phyloP scores from a whole-genome alignment of 1,140 invertebrate genomes.

The Medauroidea extradentata region DNA sequence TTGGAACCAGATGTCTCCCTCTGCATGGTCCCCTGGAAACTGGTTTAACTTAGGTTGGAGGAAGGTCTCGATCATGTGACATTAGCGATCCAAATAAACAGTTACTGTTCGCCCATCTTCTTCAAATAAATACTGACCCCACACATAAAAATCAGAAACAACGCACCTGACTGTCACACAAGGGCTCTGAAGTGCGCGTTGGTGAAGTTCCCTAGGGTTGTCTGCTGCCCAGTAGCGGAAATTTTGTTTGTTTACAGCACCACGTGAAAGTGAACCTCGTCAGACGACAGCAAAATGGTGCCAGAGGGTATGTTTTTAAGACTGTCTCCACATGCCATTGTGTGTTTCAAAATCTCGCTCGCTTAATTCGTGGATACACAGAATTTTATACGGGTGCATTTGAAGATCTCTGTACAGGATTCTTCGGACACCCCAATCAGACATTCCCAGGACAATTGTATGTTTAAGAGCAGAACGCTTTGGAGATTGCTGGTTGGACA shows the following conservation, averaged over 20 bases:
- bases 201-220: conserved; percentile 15
- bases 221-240: conserved; percentile 10
- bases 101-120: conserved; percentile 13
- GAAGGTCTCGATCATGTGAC: conserved; percentile 20
- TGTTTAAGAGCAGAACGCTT: conserved; percentile 2
- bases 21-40: conserved; percentile 2
- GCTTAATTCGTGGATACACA: no score
- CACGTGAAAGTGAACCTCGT: conserved; percentile 39
- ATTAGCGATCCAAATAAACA: conserved; percentile 22
- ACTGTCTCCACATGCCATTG: background rate
- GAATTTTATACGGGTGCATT: no score
- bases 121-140: conserved; percentile 11
- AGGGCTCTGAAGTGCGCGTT: conserved; percentile 12
- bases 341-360: no score
- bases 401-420: no score
- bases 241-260: conserved; percentile 31
- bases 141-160: conserved; percentile 1
- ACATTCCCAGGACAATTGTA: background rate
- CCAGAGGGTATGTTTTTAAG: background rate
- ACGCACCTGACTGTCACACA: conserved; percentile 13
- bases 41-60: conserved; percentile 15
- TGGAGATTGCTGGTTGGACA: conserved; percentile 9
- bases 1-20: conserved; percentile 11
- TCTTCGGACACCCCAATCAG: no score
- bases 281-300: conserved; percentile 9